Base-by-base conservation (phyloP, 2,797 vertebrate species). In the Fundulus diaphanus region DNA sequence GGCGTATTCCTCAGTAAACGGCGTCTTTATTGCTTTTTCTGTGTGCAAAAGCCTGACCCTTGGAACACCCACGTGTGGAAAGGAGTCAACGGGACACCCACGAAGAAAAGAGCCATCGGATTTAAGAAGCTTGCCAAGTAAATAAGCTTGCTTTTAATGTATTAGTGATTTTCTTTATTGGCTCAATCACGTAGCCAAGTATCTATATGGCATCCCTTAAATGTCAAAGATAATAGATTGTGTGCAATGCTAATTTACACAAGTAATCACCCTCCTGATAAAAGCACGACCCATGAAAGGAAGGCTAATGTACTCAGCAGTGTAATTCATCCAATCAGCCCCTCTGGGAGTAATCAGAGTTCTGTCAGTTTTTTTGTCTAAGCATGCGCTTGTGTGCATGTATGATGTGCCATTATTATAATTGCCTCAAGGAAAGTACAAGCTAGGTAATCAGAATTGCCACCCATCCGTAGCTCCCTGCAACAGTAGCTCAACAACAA, bases 121-220 rank as follows among this genome's bases (percentile, higher is more conserved):
- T 99, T 99, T 90, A 99, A 99, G 94, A 99, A 99, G 86, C 93
- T 99, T 74, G 98, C 98, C 74, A 99, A 99, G 98, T 99, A 86
- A 97, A 97, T 96, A 56, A 51, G 57, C 11, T 48, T 71, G 24
- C 11, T 74, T 72, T 70, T 72, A 46, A 56, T 37, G 5, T 16
- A 15, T 20, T 1, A 24, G 57, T 73, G 3, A 56, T 65, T 66
- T 46, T 3, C 52, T 24, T 31, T 72, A 16, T 54, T 24, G 54
- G 24, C 49, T 31, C 33, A 63, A 44, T 80, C 16, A 72, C 22
- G 37, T 22, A 74, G 37, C 77, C 35, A 48, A 56, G 61, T 61
- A 44, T 71, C n/a, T n/a, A 31, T 29, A 56, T 27, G 51, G 31
- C 16, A 24, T 3, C 46, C 29, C 7, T n/a, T 48, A 44, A 82